Base-by-base conservation (phyloP, 2,888 invertebrate genomes). In the Synanthedon formicaeformis region DNA sequence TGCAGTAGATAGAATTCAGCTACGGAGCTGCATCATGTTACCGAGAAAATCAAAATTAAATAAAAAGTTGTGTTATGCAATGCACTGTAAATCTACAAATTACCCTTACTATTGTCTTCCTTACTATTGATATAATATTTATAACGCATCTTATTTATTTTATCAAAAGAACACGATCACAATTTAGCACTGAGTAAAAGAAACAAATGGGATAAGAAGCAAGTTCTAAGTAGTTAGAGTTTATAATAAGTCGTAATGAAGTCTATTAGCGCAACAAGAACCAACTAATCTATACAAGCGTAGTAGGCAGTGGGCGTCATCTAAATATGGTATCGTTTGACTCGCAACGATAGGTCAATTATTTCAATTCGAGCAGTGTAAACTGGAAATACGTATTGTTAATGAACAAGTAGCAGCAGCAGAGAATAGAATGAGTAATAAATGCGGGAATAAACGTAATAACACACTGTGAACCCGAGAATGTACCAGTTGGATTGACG, bases 231-330 rank as follows among this genome's bases (percentile, higher is more conserved):
- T 23, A 23, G 23, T 23, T 23, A 23, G 23, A 23, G 23, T 23
- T 41, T 59, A 61, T 61, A 78, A 78, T 76, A 75, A 69, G 68
- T 64, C 67, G 66, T 72, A 79, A 80, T 79, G 68, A 75, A 78
- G 75, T 72, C 73, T 66, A 73, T 79, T 78, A 74, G 66, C 61
- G 66, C 74, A 72, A 79, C 74, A 80, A 77, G 67, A 75, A 66
- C 69, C 78, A 82, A 81, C 80, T 81, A 73, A 64, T 18, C 18
- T 63, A 64, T 66, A 63, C 66, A 66, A 71, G 63, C 34, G 34
- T 34, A 34, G 34, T 34, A 10, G 10, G 34, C 34, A 34, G 73
- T 73, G 70, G 70, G 69, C 66, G 73, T 68, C 69, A 71, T 71
- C 71, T 69, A 62, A 63, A 67, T 75, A 73, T 62, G 62, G 64